Evolutionary conservation across 2,888 invertebrate species (phyloP).

Genomic region (Xestia ashworthii): DNA sequence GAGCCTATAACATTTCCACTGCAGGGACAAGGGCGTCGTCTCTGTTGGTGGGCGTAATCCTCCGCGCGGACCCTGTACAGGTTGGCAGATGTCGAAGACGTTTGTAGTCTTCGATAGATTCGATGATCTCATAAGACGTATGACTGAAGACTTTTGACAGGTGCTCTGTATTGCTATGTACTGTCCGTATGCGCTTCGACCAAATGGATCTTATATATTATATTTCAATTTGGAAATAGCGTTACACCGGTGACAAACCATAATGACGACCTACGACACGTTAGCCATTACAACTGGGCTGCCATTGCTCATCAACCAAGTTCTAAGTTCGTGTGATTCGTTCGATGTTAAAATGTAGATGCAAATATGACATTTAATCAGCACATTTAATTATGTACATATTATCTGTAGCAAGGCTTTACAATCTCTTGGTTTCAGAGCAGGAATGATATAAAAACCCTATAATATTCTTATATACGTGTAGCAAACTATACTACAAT

Average conservation of each 20-base stretch:
- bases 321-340: too few relatives aligned
- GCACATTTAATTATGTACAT: too few relatives aligned
- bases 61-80: neutral
- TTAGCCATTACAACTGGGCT: neutral
- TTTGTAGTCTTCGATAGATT: neutral
- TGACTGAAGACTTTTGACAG: neutral
- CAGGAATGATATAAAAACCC: too few relatives aligned
- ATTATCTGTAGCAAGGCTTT: too few relatives aligned
- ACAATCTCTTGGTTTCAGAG: too few relatives aligned
- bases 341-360: too few relatives aligned
- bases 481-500: too few relatives aligned
- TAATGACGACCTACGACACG: neutral
- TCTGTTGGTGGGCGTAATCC: neutral
- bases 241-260: neutral
- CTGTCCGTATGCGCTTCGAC: too few relatives aligned
- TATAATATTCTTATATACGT: too few relatives aligned
- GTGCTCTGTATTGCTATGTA: neutral
- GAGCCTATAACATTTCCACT: neutral
- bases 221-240: neutral
- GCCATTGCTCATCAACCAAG: neutral
- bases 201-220: neutral
- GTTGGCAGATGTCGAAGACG: neutral
- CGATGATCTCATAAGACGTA: neutral
- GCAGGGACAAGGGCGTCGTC: neutral
- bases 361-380: too few relatives aligned